Base-by-base conservation (phyloP, 2,888 invertebrate genomes). In the Sesia bembeciformis region DNA sequence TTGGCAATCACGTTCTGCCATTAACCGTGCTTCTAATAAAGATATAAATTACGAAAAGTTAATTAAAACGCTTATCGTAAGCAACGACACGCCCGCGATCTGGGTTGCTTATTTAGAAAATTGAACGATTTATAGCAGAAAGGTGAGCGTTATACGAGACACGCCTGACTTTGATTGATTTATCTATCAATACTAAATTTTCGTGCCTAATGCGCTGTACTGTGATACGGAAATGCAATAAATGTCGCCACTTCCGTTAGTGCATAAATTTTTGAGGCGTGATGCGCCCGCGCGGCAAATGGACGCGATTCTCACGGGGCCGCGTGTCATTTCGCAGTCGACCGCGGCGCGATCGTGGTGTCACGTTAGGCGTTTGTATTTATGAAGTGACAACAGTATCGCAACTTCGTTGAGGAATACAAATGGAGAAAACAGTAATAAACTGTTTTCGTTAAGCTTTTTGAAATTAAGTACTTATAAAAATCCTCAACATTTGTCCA, bases 21-120 rank as follows among this genome's bases (percentile, higher is more conserved):
- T 81, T 82, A 81, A 72, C 70, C 64, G 60, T 60, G 70, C 74
- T 67, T 78, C 74, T 82, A 84, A 86, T 87, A 83, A 79, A 87
- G 84, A 84, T 84, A 87, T 88, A 85, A 85, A 84, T 85, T 81
- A 82, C 78, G 73, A 81, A 84, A 86, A 84, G 75, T 84, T 86
- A 84, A 87, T 87, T 88, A 88, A 85, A 85, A 78, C 74, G 76
- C 75, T 84, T 84, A 84, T 84, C 85, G 74, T 62, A 57, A 52
- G 58, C 57, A 63, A 67, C 66, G 68, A 70, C 72, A 72, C 67
- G 74, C 68, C 70, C 66, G 67, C 65, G 70, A 70, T 64, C 63
- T 57, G 59, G 57, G 57, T 62, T 61, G 67, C 66, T 65, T 73
- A 70, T 72, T 74, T 74, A 76, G 77, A 76, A 80, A 78, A 82